A percentile compares a stretch with the other conserved stretches of the same genome.
These are phyloP conservation scores for Parazoanthus darwini DNA, from an alignment of 92 coral and sea anemone species.

Conservation along the genomic window DNA sequence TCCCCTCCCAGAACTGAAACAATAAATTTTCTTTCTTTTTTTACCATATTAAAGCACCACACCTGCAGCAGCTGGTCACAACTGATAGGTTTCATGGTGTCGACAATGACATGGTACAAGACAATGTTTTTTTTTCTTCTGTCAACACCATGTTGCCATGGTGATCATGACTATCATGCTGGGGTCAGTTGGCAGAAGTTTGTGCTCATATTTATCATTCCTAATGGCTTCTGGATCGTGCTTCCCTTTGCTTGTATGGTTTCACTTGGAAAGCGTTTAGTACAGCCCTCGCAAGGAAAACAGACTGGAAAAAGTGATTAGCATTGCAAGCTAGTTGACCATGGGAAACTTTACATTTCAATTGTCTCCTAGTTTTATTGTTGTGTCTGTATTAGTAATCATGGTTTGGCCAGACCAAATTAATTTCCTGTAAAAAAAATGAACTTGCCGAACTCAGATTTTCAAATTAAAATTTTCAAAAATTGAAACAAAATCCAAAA, in stretches of 20 bases:
- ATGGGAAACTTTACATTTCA: too few species aligned
- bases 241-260: slow-evolving; percentile 63
- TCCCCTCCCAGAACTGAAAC: too few species aligned
- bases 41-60: too few species aligned
- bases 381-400: too few species aligned
- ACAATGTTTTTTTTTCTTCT: slow-evolving; percentile 60
- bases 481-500: too few species aligned
- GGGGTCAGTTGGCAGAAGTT: slow-evolving; percentile 38
- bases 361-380: too few species aligned
- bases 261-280: slow-evolving; percentile 26
- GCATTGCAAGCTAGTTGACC: not conserved
- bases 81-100: slow-evolving; percentile 53
- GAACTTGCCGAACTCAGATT: too few species aligned
- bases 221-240: slow-evolving; percentile 67
- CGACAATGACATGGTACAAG: slow-evolving; percentile 65
- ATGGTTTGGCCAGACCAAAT: too few species aligned
- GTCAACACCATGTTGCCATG: slow-evolving; percentile 53
- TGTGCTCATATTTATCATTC: slow-evolving; percentile 49
- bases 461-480: too few species aligned
- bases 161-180: slow-evolving; percentile 38
- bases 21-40: too few species aligned
- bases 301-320: not conserved
- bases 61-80: slow-evolving; percentile 19
- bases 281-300: slow-evolving; percentile 2
- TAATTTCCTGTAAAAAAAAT: too few species aligned